phyloP scores from a whole-genome alignment of 2,888 invertebrate genomes.

The Yponomeuta sedellus region DNA sequence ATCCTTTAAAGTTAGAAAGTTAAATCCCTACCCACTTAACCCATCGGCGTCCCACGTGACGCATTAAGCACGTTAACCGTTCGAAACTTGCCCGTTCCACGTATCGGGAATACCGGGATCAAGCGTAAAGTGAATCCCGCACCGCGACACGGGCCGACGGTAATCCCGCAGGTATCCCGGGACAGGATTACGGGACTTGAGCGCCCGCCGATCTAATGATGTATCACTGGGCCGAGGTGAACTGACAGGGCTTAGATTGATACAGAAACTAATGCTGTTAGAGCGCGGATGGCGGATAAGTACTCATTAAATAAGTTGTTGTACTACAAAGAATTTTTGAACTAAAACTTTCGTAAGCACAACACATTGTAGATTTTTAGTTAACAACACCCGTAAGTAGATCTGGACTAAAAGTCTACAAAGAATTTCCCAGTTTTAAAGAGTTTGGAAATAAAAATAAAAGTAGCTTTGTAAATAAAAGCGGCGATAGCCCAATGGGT shows the following conservation, averaged over 20 bases:
- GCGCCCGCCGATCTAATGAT: slow-evolving; percentile 34
- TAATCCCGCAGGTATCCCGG: slow-evolving; percentile 50
- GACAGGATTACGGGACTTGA: slow-evolving; percentile 33
- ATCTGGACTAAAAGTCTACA: too few species aligned
- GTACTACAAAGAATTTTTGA: too few species aligned
- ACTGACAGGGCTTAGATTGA: slow-evolving; percentile 46
- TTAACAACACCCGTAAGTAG: too few species aligned
- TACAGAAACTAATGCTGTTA: neutral
- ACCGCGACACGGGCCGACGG: slow-evolving; percentile 9
- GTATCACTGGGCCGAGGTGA: slow-evolving; percentile 43
- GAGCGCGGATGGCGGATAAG: neutral
- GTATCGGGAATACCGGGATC: neutral
- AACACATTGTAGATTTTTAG: too few species aligned
- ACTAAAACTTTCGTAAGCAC: too few species aligned
- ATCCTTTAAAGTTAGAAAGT: neutral
- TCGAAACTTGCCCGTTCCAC: neutral
- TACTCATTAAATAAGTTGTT: neutral
- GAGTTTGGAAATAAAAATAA: too few species aligned
- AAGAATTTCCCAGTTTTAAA: too few species aligned
- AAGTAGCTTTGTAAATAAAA: too few species aligned
- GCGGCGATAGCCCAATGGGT: too few species aligned
- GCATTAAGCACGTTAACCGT: neutral
- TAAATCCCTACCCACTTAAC: neutral
- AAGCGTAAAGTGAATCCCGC: slow-evolving; percentile 1
- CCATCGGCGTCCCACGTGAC: neutral